phyloP scores from a whole-genome alignment of 2,888 invertebrate genomes.

The Philereme vetulata region DNA sequence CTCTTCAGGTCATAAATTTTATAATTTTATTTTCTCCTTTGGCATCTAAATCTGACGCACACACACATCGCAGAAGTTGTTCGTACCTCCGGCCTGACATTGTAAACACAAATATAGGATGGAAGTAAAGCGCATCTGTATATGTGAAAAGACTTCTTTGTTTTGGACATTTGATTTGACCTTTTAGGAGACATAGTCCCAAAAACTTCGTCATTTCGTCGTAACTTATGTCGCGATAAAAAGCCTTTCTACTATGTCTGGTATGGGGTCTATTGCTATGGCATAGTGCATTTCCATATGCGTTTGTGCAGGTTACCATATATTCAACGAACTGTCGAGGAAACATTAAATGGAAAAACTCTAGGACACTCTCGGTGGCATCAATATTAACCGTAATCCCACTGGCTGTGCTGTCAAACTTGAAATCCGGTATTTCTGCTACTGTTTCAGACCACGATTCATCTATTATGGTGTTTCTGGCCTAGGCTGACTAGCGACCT shows the following conservation, averaged over 20 bases:
- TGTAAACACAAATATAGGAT: constrained; percentile 35
- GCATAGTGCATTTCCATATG: constrained; percentile 9
- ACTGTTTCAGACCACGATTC: constrained; percentile 19
- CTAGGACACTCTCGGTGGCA: constrained; percentile 2
- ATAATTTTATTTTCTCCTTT: constrained; percentile 31
- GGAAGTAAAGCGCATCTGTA: constrained; percentile 35
- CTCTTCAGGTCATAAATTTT: constrained; percentile 26
- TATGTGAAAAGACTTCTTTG: constrained; percentile 30
- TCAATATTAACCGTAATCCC: constrained; percentile 8
- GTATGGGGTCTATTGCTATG: constrained; percentile 5
- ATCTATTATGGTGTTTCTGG: not conserved
- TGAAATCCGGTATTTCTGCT: constrained; percentile 18
- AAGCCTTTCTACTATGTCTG: constrained; percentile 10
- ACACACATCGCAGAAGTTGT: constrained; percentile 35
- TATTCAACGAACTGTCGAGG: constrained; percentile 3
- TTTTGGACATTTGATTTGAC: constrained; percentile 4
- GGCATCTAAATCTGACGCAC: constrained; percentile 22
- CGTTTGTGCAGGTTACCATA: constrained; percentile 5
- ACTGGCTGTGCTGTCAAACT: constrained; percentile 3
- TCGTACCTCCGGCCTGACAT: constrained; percentile 35
- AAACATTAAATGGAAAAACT: constrained; percentile 9
- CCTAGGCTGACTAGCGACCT: constrained; percentile 1
- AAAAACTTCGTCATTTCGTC: constrained; percentile 14
- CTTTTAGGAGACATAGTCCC: constrained; percentile 7
- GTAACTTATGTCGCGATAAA: constrained; percentile 9